Conservation (phyloP, 2,113 vertebrate genomes). For the Bubalus kerabau region DNA sequence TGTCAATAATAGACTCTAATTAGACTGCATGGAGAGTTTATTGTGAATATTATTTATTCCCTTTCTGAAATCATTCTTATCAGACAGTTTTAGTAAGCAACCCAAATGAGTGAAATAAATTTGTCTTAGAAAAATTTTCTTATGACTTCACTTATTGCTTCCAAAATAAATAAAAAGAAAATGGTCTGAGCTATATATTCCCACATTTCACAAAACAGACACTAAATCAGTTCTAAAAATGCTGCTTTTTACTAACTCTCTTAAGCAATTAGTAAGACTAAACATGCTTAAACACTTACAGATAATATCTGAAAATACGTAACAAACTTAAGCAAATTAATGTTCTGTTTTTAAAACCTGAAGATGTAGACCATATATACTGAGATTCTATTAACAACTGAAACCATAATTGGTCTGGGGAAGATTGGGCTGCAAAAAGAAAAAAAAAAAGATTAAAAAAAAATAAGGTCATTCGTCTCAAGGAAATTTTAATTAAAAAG, state of each 20-base stretch:
- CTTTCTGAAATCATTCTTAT: neutral
- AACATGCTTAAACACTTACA: neutral
- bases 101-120: neutral
- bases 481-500: constrained; percentile 46
- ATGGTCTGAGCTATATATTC: neutral
- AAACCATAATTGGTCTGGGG: neutral
- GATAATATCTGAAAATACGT: neutral
- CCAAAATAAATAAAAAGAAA: neutral
- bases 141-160: neutral
- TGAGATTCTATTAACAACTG: neutral
- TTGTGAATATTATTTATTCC: neutral
- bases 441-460: constrained; percentile 4
- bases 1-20: neutral
- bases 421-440: neutral
- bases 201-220: neutral
- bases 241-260: neutral
- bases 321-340: neutral
- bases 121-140: neutral
- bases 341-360: neutral
- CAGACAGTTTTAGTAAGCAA: neutral
- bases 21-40: neutral
- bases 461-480: constrained; percentile 37
- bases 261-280: neutral
- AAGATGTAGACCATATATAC: neutral
- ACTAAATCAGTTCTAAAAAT: neutral